Percentiles rank a stretch among this genome's conserved stretches.
Evolutionary conservation across 2,797 vertebrate species (phyloP).

Genomic region (Ctenochaetus hawaiiensis): DNA sequence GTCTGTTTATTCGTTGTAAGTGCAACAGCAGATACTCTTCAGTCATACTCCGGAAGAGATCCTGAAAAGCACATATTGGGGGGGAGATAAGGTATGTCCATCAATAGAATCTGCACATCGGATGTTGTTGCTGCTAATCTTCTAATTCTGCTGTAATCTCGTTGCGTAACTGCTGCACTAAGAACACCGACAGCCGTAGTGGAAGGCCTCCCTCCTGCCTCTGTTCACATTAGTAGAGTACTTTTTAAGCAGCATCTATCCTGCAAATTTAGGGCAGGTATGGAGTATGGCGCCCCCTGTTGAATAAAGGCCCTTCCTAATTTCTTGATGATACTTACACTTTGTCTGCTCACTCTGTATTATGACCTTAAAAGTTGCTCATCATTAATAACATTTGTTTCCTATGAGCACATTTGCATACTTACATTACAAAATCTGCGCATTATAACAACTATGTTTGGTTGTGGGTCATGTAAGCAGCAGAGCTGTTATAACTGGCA

Average conservation of each 20-base stretch:
- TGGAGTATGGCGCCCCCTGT: slow-evolving; percentile 53
- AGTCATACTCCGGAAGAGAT: neutral
- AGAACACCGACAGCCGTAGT: neutral
- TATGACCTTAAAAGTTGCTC: neutral
- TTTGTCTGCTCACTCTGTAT: neutral
- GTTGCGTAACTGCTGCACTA: slow-evolving; percentile 45
- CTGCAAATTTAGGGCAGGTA: neutral
- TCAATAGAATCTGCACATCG: slow-evolving; percentile 26
- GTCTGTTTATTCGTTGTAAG: neutral
- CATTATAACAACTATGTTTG: too few relatives aligned
- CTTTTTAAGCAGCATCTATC: slow-evolving; percentile 4
- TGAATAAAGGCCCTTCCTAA: neutral
- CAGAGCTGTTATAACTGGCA: neutral
- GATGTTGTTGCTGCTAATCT: slow-evolving; percentile 54
- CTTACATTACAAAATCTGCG: too few relatives aligned
- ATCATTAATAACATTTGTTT: neutral
- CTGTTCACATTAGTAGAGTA: slow-evolving; percentile 5
- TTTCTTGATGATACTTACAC: neutral
- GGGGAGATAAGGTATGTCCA: slow-evolving; percentile 21
- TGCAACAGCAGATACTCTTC: slow-evolving; percentile 5
- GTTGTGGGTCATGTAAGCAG: neutral
- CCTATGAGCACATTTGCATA: neutral
- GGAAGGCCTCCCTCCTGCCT: neutral
- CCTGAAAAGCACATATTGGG: slow-evolving; percentile 3
- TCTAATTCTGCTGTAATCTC: slow-evolving; percentile 58